These are phyloP conservation scores for Nipponacmea schrenckii DNA, from an alignment of 2,888 invertebrate species.

Conservation along the genomic window DNA sequence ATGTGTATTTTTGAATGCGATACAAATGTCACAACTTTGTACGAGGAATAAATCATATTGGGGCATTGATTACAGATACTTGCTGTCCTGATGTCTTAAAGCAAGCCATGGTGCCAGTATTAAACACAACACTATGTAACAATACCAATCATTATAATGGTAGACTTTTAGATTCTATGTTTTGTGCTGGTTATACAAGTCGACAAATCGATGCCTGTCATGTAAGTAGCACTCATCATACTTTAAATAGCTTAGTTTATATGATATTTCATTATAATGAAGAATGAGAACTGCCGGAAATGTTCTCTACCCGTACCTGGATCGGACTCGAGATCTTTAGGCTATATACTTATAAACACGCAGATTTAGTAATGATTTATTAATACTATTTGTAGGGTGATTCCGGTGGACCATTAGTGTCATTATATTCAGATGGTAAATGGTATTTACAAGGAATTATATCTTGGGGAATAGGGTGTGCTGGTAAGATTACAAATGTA, in stretches of 20 bases:
- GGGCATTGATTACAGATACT: slow-evolving; percentile 35
- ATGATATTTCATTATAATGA: too few species aligned
- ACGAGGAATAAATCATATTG: too few species aligned
- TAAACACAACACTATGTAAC: slow-evolving; percentile 41
- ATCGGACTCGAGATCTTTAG: too few species aligned
- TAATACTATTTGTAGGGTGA: slow-evolving; percentile 43
- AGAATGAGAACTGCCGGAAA: too few species aligned
- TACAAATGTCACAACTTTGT: too few species aligned
- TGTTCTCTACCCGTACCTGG: too few species aligned
- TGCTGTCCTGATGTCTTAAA: slow-evolving; percentile 52
- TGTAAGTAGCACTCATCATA: slow-evolving; percentile 28
- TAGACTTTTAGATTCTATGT: slow-evolving; percentile 44
- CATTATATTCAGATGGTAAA: slow-evolving; percentile 26
- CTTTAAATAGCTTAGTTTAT: too few species aligned
- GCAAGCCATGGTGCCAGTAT: slow-evolving; percentile 52
- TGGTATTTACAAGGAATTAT: slow-evolving; percentile 53
- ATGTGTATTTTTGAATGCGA: too few species aligned
- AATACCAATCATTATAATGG: slow-evolving; percentile 40
- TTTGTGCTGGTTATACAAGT: slow-evolving; percentile 52
- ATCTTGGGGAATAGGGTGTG: slow-evolving; percentile 54
- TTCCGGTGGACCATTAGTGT: slow-evolving; percentile 53
- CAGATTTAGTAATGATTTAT: background rate
- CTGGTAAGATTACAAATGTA: slow-evolving; percentile 31
- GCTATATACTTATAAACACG: too few species aligned
- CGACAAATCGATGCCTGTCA: slow-evolving; percentile 53